Evolutionary conservation across 2,888 invertebrate species (phyloP).

Genomic region (Pterostichus niger): DNA sequence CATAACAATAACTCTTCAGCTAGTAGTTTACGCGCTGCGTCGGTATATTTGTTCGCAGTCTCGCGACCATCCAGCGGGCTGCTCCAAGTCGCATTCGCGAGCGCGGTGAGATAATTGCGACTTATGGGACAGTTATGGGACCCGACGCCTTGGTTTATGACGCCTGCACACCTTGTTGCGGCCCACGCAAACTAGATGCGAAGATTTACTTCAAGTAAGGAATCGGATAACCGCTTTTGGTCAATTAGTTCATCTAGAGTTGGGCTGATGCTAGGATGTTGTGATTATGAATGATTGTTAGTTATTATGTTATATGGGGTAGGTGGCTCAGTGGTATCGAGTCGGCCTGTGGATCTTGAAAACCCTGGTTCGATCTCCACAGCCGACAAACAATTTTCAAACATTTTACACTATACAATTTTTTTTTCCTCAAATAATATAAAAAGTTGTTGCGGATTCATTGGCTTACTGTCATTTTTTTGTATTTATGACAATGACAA

Average conservation of each 20-base stretch:
- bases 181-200: conserved; percentile 27
- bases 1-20: conserved; percentile 44
- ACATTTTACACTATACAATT: no score
- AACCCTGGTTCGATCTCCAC: no score
- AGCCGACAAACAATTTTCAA: no score
- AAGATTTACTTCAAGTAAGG: no score
- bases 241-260: conserved; percentile 1
- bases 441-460: no score
- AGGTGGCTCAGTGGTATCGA: no score
- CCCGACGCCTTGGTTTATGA: conserved; percentile 44
- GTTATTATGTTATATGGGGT: no score
- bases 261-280: background rate
- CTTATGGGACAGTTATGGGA: conserved; percentile 63
- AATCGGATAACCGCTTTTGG: background rate
- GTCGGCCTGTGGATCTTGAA: no score
- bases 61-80: background rate
- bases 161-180: conserved; percentile 46
- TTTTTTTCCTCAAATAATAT: no score
- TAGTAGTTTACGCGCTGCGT: background rate
- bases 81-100: background rate
- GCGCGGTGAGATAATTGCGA: conserved; percentile 58
- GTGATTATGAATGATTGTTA: background rate
- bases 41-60: background rate
- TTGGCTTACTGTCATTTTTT: no score
- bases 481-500: no score